These are phyloP conservation scores for Chondrosia reniformis DNA, from an alignment of 37 sponge, comb jelly and placozoan species.

Conservation along the genomic window DNA sequence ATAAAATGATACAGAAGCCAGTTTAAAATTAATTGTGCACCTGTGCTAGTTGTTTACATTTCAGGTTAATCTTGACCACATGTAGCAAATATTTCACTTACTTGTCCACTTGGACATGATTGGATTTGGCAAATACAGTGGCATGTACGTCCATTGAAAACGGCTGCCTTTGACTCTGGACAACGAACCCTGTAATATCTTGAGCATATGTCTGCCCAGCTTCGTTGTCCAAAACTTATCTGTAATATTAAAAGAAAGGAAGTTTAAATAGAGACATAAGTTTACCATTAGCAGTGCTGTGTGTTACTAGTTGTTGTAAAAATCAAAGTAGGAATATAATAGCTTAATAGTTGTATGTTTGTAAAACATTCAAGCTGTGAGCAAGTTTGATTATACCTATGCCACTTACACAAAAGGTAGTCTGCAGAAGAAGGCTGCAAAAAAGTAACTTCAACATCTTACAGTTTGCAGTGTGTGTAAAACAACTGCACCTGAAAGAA, in stretches of 20 bases:
- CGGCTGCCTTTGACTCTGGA: background rate
- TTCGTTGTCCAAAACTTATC: background rate
- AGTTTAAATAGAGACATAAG: background rate
- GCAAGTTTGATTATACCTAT: background rate
- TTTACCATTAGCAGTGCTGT: background rate
- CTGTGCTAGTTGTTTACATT: too few species aligned
- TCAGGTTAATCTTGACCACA: too few species aligned
- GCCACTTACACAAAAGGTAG: background rate
- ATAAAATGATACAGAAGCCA: too few species aligned
- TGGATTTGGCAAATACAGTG: background rate
- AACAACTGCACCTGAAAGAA: too few species aligned
- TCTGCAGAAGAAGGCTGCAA: background rate
- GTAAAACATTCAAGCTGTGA: background rate
- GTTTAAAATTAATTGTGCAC: too few species aligned
- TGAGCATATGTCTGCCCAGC: background rate
- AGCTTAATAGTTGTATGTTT: background rate
- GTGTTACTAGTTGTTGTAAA: background rate
- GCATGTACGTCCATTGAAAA: background rate
- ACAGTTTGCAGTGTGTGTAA: too few species aligned
- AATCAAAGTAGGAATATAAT: background rate
- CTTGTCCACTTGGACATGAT: background rate
- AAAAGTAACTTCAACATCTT: too few species aligned
- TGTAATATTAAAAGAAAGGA: background rate
- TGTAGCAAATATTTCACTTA: too few species aligned
- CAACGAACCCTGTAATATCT: background rate